Evolutionary conservation across 2,797 vertebrate species (phyloP).

Genomic region (Anableps anableps): DNA sequence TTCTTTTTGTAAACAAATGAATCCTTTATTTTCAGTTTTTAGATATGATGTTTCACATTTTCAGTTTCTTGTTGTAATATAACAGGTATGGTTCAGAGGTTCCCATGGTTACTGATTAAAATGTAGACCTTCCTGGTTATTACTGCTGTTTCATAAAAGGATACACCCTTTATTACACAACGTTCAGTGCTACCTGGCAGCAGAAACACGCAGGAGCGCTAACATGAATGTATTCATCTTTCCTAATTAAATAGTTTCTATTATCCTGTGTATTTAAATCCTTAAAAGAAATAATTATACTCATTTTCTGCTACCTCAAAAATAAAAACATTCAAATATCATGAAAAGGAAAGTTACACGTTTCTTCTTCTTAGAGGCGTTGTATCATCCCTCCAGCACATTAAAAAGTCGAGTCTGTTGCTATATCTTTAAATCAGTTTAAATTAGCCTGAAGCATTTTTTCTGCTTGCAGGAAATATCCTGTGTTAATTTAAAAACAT

Average conservation of each 20-base stretch:
- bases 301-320: too few relatives aligned
- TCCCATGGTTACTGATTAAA: background rate
- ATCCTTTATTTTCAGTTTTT: background rate
- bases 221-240: too few relatives aligned
- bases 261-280: too few relatives aligned
- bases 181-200: too few relatives aligned
- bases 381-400: background rate
- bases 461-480: slow-evolving; percentile 1
- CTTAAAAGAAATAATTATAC: too few relatives aligned
- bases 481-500: slow-evolving; percentile 1
- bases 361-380: background rate
- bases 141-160: background rate
- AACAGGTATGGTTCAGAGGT: background rate
- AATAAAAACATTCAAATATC: too few relatives aligned
- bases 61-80: background rate
- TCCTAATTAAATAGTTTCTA: too few relatives aligned
- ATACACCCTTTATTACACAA: background rate
- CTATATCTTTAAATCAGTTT: background rate
- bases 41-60: background rate
- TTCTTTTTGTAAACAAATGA: background rate
- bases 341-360: too few relatives aligned
- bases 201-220: too few relatives aligned
- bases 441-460: background rate
- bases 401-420: background rate
- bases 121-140: background rate